These are phyloP conservation scores for Drosophila nasuta DNA, from an alignment of 1,140 invertebrate species.

Conservation along the genomic window DNA sequence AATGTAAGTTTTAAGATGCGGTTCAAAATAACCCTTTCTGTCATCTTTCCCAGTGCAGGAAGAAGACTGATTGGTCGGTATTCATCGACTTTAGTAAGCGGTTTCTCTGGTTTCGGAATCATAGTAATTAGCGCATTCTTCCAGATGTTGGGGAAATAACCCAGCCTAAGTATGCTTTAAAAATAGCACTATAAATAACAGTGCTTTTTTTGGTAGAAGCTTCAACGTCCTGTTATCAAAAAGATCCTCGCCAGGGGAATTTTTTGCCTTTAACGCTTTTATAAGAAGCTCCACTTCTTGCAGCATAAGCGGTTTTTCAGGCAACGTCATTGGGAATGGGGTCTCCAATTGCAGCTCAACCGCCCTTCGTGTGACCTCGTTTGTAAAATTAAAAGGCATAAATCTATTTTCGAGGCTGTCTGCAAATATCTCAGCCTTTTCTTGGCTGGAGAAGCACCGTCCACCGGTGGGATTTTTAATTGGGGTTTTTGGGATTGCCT, in stretches of 20 bases:
- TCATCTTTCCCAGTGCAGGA: neutral
- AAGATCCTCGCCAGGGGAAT: neutral
- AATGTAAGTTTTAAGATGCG: neutral
- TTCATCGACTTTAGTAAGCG: neutral
- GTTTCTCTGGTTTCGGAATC: neutral
- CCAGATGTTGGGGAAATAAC: neutral
- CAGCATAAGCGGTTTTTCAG: too few relatives aligned
- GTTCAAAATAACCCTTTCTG: neutral
- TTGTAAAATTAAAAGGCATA: too few relatives aligned
- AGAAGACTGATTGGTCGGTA: neutral
- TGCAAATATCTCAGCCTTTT: neutral
- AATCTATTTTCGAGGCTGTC: too few relatives aligned
- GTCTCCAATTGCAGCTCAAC: too few relatives aligned
- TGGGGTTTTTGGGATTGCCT: neutral
- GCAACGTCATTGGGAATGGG: too few relatives aligned
- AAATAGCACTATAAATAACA: neutral
- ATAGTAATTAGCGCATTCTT: neutral
- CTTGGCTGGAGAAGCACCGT: neutral
- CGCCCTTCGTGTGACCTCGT: too few relatives aligned
- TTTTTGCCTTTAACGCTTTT: too few relatives aligned
- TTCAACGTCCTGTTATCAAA: neutral
- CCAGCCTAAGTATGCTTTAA: neutral
- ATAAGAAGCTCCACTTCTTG: too few relatives aligned
- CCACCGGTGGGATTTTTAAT: neutral
- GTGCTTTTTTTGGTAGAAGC: neutral